These are phyloP conservation scores for Kradibia gibbosae DNA, from an alignment of 1,140 invertebrate genomes.

Conservation along the genomic window DNA sequence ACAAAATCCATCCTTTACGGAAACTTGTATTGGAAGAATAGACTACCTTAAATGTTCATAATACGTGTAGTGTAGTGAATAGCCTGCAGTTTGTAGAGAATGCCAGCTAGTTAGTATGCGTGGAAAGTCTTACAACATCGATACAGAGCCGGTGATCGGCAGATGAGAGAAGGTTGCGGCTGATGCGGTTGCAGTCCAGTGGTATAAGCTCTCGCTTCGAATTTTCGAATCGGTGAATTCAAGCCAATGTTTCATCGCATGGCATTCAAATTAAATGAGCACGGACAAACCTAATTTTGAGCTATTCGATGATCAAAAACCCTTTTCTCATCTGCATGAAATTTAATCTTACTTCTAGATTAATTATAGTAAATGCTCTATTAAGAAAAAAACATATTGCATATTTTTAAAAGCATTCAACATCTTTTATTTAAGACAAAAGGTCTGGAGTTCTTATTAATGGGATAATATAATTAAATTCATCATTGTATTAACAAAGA, in stretches of 20 bases:
- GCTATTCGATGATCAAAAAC: not conserved
- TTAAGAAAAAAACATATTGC: no score
- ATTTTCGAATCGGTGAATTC: not conserved
- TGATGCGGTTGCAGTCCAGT: not conserved
- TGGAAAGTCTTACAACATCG: not conserved
- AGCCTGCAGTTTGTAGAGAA: not conserved
- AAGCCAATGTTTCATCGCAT: not conserved
- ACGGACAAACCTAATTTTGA: not conserved
- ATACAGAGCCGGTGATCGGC: not conserved
- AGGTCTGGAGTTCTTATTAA: no score
- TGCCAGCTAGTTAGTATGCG: not conserved
- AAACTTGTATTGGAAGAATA: not conserved
- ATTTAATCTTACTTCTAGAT: no score
- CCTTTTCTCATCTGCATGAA: no score
- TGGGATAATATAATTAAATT: no score
- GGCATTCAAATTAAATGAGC: slow-evolving; percentile 9
- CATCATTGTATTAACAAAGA: no score
- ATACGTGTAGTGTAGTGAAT: not conserved
- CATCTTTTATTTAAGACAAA: no score
- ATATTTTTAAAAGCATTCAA: no score
- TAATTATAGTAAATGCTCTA: no score
- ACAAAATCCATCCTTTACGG: not conserved
- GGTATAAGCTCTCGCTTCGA: slow-evolving; percentile 2
- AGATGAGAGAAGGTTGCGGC: not conserved
- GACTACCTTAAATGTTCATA: not conserved